phyloP scores from a whole-genome alignment of 2,888 invertebrate species.

The Osedax fenrisi region DNA sequence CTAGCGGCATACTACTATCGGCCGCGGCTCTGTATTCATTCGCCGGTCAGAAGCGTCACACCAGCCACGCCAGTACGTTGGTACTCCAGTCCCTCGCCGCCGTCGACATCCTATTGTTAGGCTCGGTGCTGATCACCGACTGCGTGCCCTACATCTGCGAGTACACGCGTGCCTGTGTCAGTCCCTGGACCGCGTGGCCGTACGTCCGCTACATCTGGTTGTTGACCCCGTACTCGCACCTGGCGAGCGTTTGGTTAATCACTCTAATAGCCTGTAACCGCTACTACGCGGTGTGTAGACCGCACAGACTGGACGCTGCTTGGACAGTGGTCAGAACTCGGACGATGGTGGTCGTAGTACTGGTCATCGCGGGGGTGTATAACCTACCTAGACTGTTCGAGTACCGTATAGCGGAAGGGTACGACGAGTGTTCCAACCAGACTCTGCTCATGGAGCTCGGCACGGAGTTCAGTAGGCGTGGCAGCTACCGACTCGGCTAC shows the following conservation, averaged over 20 bases:
- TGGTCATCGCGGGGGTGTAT: conserved; percentile 33
- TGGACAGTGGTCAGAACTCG: conserved; percentile 34
- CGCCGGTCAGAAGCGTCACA: no score
- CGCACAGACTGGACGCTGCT: conserved; percentile 30
- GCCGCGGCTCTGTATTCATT: no score
- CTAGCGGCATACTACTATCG: no score
- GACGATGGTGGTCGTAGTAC: conserved; percentile 33
- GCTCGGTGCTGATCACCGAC: conserved; percentile 36
- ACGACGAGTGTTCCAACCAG: no score
- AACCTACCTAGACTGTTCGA: conserved; percentile 37
- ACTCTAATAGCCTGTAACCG: conserved; percentile 36
- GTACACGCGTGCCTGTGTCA: conserved; percentile 33
- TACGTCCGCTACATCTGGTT: conserved; percentile 37
- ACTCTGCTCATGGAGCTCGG: conserved; percentile 19
- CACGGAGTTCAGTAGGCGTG: conserved; percentile 33
- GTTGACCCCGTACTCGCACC: conserved; percentile 35
- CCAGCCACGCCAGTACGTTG: no score
- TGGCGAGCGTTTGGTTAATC: conserved; percentile 37
- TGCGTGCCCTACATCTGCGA: conserved; percentile 36
- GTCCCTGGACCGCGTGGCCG: conserved; percentile 36
- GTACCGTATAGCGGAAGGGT: conserved; percentile 31
- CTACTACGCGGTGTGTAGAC: conserved; percentile 37
- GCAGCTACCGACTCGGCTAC: conserved; percentile 34
- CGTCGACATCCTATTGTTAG: conserved; percentile 35
- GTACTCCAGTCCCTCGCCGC: conserved; percentile 35